Base-by-base conservation (phyloP, 2,797 vertebrate species). In the Bryconaethiops microstoma region DNA sequence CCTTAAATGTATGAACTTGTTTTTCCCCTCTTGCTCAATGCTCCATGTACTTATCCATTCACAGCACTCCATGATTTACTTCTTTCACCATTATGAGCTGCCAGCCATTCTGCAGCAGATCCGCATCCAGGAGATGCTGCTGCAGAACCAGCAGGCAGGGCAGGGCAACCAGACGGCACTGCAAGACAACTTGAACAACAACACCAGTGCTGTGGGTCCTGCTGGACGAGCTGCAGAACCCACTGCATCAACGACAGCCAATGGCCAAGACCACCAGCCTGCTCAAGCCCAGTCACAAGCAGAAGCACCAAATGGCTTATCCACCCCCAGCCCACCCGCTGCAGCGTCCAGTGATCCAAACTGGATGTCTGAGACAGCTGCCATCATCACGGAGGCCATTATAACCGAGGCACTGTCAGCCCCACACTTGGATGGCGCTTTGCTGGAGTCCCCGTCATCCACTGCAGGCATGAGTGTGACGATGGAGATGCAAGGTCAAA, bases 11-110 rank as follows among this genome's bases (percentile, higher is more conserved):
- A 13, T 52, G 13, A 45, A 12, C 42, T 52, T 16, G 19, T 60
- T 23, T 60, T 29, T 73, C 54, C 1, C 4, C 7, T 42, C 9
- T 1, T 69, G 13, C 21, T 81, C 39, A 59, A 6, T 62, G 17
- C 8, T 40, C 6, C 12, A 10, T 59, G 0, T 76, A 40, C 62
- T 71, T 29, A 1, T 78, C n/a, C 4, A 2, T 67, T 73, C 19
- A 9, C 85, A 99, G 97, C 98, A 99, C 85, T 99, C 97, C 0
- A 99, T 99, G 98, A 97, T 99, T 87, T 99, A 99, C 88, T 99
- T 99, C 87, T 99, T 99, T 93, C 98, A 99, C 81, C 98, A 99
- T 91, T 98, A 98, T 0, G 98, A 99, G 93, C 93, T 99, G 67
- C 98, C 98, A 0, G 98, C 98, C 85, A 99, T 99, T 84, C 93